A percentile compares a stretch with the other conserved stretches of the same genome.
These are phyloP conservation scores for Babyrousa celebensis DNA, from an alignment of 2,797 vertebrate species.

Conservation along the genomic window DNA sequence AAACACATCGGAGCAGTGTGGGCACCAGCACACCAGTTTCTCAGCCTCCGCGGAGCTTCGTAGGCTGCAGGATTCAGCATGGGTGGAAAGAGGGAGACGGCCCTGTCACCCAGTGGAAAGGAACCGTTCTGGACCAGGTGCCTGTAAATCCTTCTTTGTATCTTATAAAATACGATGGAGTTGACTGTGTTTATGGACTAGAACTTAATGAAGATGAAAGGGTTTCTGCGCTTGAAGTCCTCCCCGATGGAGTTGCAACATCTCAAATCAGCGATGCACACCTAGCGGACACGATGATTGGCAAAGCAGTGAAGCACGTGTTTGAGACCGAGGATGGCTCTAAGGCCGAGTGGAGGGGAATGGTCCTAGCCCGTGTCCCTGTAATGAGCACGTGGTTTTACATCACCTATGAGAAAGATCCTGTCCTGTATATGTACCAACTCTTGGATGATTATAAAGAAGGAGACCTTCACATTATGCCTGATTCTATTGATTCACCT, in stretches of 20 bases:
- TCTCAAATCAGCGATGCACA: neutral
- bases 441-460: neutral
- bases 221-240: neutral
- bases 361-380: neutral
- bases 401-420: neutral
- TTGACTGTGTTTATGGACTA: conserved; percentile 61
- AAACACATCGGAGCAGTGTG: neutral
- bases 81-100: neutral
- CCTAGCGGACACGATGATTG: neutral
- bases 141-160: neutral
- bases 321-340: neutral
- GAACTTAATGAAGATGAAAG: neutral
- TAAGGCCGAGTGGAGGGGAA: neutral
- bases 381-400: neutral
- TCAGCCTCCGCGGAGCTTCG: neutral
- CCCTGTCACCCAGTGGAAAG: neutral
- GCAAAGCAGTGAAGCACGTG: neutral
- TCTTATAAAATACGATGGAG: neutral
- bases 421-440: neutral
- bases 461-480: neutral
- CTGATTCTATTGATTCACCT: neutral
- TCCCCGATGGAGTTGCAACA: neutral
- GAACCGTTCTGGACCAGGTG: neutral
- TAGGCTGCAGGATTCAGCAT: neutral
- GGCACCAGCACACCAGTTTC: neutral